These are phyloP conservation scores for Epinephelus awoara DNA, from an alignment of 2,797 vertebrate genomes.

Conservation along the genomic window DNA sequence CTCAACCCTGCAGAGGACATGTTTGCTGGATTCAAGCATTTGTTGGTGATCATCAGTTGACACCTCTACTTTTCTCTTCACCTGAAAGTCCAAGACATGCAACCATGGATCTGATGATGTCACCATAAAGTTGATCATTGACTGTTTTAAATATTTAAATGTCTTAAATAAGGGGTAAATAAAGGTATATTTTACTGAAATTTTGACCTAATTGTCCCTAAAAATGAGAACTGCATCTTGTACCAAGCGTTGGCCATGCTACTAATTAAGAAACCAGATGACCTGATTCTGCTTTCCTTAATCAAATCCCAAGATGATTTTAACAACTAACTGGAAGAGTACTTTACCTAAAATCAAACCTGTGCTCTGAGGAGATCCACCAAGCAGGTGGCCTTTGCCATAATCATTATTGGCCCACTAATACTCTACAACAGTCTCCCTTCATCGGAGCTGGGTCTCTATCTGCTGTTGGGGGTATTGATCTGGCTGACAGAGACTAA, in stretches of 20 bases:
- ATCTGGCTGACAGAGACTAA: slow-evolving; percentile 64
- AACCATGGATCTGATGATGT: not conserved
- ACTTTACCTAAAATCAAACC: slow-evolving; percentile 20
- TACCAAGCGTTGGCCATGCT: not conserved
- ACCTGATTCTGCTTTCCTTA: slow-evolving; percentile 13
- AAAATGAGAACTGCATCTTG: not conserved
- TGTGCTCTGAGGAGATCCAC: slow-evolving; percentile 10
- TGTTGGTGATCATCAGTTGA: too few relatives aligned
- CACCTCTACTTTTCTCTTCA: not conserved
- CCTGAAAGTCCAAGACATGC: not conserved
- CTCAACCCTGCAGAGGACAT: too few relatives aligned
- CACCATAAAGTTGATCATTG: not conserved
- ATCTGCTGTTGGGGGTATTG: slow-evolving; percentile 51
- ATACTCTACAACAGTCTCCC: slow-evolving; percentile 25
- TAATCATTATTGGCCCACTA: slow-evolving; percentile 46
- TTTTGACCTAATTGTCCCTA: not conserved
- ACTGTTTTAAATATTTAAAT: not conserved
- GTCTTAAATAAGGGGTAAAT: not conserved
- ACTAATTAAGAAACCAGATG: not conserved
- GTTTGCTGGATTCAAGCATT: not conserved
- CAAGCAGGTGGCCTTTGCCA: slow-evolving; percentile 48
- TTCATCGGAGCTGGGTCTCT: slow-evolving; percentile 22
- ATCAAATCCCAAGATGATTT: slow-evolving; percentile 37
- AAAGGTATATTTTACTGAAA: not conserved
- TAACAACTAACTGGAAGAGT: not conserved